phyloP scores from a whole-genome alignment of 2,113 vertebrate species.

The Noctilio leporinus region DNA sequence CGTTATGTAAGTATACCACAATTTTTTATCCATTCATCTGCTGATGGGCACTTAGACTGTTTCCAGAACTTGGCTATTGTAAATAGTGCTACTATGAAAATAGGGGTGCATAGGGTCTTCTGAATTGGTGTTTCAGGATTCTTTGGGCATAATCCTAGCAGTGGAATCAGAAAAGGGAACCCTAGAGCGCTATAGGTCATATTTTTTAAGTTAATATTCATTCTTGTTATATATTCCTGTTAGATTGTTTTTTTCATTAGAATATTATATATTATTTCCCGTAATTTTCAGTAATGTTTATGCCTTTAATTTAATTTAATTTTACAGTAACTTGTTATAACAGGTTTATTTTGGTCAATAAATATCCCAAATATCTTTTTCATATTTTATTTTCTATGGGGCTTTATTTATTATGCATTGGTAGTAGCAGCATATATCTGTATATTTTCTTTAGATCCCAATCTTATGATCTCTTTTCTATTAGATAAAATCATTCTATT shows the following conservation, averaged over 20 bases:
- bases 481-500: not conserved
- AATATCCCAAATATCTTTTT: not conserved
- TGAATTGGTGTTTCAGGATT: too few relatives aligned
- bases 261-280: not conserved
- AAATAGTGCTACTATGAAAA: too few relatives aligned
- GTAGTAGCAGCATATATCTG: not conserved
- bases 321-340: not conserved
- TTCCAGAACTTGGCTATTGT: too few relatives aligned
- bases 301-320: not conserved
- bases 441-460: not conserved
- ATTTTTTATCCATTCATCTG: too few relatives aligned
- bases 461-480: not conserved
- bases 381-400: not conserved
- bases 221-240: not conserved
- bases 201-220: not conserved
- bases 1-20: too few relatives aligned
- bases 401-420: not conserved
- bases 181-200: too few relatives aligned
- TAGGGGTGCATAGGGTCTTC: too few relatives aligned
- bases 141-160: too few relatives aligned
- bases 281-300: not conserved
- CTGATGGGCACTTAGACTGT: too few relatives aligned
- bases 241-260: not conserved
- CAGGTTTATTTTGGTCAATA: not conserved
- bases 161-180: too few relatives aligned